Percentiles rank a stretch among this genome's conserved stretches.
These are phyloP conservation scores for Platynereis dumerilii DNA, from an alignment of 2,888 invertebrate genomes.

Conservation along the genomic window DNA sequence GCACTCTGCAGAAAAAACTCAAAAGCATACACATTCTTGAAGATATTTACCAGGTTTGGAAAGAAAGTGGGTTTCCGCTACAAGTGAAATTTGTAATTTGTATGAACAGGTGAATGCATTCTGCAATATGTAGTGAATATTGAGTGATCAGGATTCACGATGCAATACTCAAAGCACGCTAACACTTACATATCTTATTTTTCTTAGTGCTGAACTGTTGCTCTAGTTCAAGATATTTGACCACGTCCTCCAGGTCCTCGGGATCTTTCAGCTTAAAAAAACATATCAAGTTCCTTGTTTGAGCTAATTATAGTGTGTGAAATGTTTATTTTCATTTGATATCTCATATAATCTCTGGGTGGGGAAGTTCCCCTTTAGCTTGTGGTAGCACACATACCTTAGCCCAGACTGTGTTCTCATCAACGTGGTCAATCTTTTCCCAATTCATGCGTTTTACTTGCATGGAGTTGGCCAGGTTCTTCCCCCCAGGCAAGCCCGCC, in stretches of 20 bases:
- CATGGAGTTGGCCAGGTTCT: slow-evolving; percentile 13
- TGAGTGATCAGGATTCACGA: neutral
- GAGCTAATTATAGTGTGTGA: neutral
- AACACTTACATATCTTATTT: slow-evolving; percentile 25
- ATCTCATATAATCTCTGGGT: too few relatives aligned
- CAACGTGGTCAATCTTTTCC: slow-evolving; percentile 58
- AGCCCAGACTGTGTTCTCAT: slow-evolving; percentile 60
- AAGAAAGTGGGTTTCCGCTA: too few relatives aligned
- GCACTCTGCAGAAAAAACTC: too few relatives aligned
- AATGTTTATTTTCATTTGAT: too few relatives aligned
- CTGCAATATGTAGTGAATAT: too few relatives aligned
- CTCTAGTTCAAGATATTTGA: slow-evolving; percentile 59
- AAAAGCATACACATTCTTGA: too few relatives aligned
- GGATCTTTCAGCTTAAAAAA: slow-evolving; percentile 48
- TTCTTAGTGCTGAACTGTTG: slow-evolving; percentile 57
- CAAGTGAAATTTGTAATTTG: too few relatives aligned
- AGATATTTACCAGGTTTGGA: too few relatives aligned
- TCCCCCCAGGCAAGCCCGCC: too few relatives aligned
- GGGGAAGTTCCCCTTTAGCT: neutral
- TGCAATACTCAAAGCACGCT: neutral
- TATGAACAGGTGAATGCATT: too few relatives aligned
- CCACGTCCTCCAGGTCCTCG: slow-evolving; percentile 55
- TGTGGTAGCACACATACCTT: slow-evolving; percentile 45
- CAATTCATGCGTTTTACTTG: slow-evolving; percentile 62
- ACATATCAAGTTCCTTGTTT: neutral